Percentiles rank a stretch among this genome's conserved stretches.
Conservation (phyloP, 2,888 invertebrate species). For the Andricus quercusramuli region DNA sequence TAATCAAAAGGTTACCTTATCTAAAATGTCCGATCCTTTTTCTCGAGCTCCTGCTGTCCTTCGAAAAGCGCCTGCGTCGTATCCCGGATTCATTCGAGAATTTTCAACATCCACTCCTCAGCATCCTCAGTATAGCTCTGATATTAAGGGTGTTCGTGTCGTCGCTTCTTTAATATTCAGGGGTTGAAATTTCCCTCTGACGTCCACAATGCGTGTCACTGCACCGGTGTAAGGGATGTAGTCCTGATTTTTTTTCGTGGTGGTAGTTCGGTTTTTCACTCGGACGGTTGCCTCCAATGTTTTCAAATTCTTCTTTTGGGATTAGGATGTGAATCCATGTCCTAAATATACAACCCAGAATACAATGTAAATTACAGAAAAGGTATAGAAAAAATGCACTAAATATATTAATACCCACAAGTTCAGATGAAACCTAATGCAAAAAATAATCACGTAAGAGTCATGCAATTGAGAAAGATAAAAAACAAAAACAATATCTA, state of each 20-base stretch:
- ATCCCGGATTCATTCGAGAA: slow-evolving; percentile 47
- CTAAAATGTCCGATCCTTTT: slow-evolving; percentile 25
- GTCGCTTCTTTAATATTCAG: slow-evolving; percentile 20
- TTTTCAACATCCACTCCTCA: slow-evolving; percentile 44
- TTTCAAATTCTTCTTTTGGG: background rate
- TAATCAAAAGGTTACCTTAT: background rate
- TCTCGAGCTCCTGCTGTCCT: slow-evolving; percentile 43
- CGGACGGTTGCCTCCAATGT: background rate
- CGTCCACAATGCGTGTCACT: slow-evolving; percentile 2
- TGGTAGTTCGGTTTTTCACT: background rate
- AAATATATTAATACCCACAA: background rate
- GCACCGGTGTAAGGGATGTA: slow-evolving; percentile 11
- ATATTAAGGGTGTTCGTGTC: slow-evolving; percentile 52
- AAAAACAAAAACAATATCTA: background rate
- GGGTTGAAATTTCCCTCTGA: background rate
- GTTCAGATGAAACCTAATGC: background rate
- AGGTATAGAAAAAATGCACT: background rate
- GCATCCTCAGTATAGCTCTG: slow-evolving; percentile 58
- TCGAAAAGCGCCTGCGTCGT: slow-evolving; percentile 52
- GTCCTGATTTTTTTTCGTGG: background rate
- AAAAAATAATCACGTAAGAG: background rate
- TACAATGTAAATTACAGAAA: background rate
- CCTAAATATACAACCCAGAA: background rate
- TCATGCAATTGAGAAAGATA: background rate
- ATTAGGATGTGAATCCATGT: background rate